phyloP scores from a whole-genome alignment of 1,140 invertebrate genomes.

The Luehdorfia chinensis region DNA sequence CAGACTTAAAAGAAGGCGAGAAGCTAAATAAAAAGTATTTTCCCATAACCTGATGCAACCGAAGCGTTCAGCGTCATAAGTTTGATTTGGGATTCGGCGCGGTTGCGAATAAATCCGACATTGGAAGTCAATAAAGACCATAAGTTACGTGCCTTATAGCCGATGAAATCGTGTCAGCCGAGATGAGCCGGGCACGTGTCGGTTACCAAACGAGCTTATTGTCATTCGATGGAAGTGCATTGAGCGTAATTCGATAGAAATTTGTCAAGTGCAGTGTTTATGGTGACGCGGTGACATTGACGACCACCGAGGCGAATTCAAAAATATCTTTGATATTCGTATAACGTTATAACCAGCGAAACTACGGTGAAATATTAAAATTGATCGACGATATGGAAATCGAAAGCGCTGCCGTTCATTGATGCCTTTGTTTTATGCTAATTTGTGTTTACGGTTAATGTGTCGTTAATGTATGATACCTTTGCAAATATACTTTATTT shows the following conservation, averaged over 20 bases:
- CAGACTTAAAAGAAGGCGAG: no score
- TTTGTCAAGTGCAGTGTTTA: no score
- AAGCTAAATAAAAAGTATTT: no score
- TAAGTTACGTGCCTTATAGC: not conserved
- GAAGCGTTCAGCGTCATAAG: not conserved
- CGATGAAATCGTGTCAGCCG: slow-evolving; percentile 1
- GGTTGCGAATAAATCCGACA: slow-evolving; percentile 1
- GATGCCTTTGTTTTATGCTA: not conserved
- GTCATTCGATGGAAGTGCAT: not conserved
- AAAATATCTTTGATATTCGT: no score
- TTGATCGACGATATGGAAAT: not conserved
- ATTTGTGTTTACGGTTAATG: not conserved
- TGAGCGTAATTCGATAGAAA: no score
- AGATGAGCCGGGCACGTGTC: not conserved
- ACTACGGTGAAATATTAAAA: not conserved
- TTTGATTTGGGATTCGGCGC: slow-evolving; percentile 1
- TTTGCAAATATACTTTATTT: not conserved
- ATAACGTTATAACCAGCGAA: no score
- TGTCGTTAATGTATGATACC: not conserved
- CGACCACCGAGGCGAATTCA: no score
- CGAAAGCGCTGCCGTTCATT: not conserved
- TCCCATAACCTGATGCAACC: not conserved
- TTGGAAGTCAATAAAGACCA: not conserved
- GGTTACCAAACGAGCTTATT: not conserved
- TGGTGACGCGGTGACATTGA: no score